Base-by-base conservation (phyloP, 2,797 vertebrate genomes). In the Onychomys torridus region DNA sequence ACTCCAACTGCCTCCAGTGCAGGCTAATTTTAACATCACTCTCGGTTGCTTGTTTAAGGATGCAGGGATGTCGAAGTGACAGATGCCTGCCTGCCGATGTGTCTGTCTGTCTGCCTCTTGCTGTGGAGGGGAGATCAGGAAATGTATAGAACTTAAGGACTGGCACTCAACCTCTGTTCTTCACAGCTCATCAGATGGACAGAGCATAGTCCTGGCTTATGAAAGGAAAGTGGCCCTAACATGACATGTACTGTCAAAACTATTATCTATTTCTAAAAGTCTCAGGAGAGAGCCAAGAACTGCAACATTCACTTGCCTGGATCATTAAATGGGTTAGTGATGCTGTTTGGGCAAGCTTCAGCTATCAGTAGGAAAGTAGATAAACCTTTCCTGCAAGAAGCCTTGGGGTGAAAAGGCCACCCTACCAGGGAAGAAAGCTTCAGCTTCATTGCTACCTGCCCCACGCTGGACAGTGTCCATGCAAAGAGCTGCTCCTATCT, bases 21-120 rank as follows among this genome's bases (percentile, higher is more conserved):
- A 1, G 86, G 98, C 98, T 98, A 98, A 98, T 98, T 98, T 99
- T 98, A 98, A 97, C 85, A 97, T 95, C 43, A 96, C 96, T 98
- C 79, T 94, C 92, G 78, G 97, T 86, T 97, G 94, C 78, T 98
- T 96, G 81, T 97, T 40, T 46, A 91, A 95, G 84, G 69, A 93
- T 97, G 97, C 87, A 97, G 97, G 98, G 94, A 95, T 96, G 91
- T 69, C 96, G 63, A 97, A 97, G 92, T 81, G 95, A 96, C 97
- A 97, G 96, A 88, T 81, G 2, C 78, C 95, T 86, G 5, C 55
- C 71, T 82, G 78, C n/a, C 1, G 29, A 65, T 29, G 52, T 92
- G 12, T 76, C 37, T 73, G 5, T 46, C 46, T 61, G 13, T 43
- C 94, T 89, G 5, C 86, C 90, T 93, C 37, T 82, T 55, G 16